Evolutionary conservation across 2,888 invertebrate genomes (phyloP).

Genomic region (Stenoptilia bipunctidactyla): DNA sequence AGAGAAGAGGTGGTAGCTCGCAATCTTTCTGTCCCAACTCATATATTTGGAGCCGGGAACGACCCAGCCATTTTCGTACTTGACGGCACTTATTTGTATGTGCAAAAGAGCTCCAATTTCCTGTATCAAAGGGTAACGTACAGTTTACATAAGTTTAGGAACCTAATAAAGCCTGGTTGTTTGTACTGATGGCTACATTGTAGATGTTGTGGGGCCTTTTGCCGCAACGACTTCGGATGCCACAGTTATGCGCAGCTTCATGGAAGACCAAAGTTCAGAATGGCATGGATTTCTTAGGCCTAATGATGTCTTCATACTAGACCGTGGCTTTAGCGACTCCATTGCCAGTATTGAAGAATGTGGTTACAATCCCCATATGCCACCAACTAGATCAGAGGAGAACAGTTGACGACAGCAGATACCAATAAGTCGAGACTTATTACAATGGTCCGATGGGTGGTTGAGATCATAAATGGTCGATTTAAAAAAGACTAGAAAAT

Average conservation of each 20-base stretch:
- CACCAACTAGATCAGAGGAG: constrained; percentile 7
- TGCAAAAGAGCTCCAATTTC: constrained; percentile 7
- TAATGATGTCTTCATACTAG: constrained; percentile 13
- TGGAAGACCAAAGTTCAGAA: constrained; percentile 4
- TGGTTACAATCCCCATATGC: constrained; percentile 11
- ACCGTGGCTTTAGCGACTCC: constrained; percentile 13
- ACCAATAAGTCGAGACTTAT: constrained; percentile 11
- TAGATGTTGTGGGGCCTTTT: constrained; percentile 9
- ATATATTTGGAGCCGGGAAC: constrained; percentile 7
- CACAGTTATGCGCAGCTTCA: constrained; percentile 3
- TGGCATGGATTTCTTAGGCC: constrained; percentile 4
- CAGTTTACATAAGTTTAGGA: constrained; percentile 8
- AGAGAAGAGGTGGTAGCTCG: background rate
- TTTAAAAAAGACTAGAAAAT: constrained; percentile 11
- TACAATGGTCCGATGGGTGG: constrained; percentile 11
- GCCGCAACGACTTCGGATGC: constrained; percentile 9
- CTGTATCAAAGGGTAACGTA: constrained; percentile 5
- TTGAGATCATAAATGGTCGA: constrained; percentile 11
- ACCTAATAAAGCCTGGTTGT: constrained; percentile 11
- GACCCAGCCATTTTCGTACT: constrained; percentile 3
- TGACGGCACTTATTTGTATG: constrained; percentile 9
- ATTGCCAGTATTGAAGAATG: constrained; percentile 7
- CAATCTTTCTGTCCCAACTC: constrained; percentile 6
- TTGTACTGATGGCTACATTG: constrained; percentile 8
- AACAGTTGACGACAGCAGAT: constrained; percentile 11